A percentile compares a stretch with the other conserved stretches of the same genome.
These are phyloP conservation scores for Rhopalosiphum padi DNA, from an alignment of 1,140 invertebrate genomes.

Conservation along the genomic window DNA sequence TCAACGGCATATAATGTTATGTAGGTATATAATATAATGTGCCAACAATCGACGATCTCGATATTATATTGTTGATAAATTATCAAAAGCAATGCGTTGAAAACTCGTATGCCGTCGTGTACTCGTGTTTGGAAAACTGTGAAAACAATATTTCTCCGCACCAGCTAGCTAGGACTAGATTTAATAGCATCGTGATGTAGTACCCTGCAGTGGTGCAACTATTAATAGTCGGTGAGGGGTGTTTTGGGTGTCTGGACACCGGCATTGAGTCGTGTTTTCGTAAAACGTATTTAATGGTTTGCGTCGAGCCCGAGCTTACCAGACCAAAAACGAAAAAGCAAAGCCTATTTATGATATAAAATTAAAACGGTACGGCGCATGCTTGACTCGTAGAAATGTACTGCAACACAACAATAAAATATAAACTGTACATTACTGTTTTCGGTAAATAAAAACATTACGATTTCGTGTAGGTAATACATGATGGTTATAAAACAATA, in stretches of 20 bases:
- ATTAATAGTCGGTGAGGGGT: background rate
- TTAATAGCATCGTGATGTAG: background rate
- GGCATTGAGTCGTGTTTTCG: background rate
- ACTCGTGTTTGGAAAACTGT: background rate
- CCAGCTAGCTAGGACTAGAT: background rate
- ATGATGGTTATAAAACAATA: background rate
- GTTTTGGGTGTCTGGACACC: background rate
- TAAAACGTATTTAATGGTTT: slow-evolving; percentile 8
- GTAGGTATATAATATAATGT: background rate
- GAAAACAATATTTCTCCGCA: background rate
- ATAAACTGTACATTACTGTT: background rate
- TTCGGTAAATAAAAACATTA: background rate
- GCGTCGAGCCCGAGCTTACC: background rate
- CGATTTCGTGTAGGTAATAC: background rate
- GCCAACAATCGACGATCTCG: background rate
- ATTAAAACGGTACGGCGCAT: background rate
- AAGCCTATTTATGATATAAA: background rate
- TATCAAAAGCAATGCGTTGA: background rate
- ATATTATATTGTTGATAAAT: background rate
- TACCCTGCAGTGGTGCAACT: background rate
- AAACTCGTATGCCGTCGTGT: background rate
- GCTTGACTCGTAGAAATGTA: background rate
- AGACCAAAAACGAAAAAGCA: background rate
- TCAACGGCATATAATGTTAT: too few species aligned
- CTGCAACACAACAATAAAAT: too few species aligned